phyloP scores from a whole-genome alignment of 2,113 vertebrate species.

The Otocyon megalotis region DNA sequence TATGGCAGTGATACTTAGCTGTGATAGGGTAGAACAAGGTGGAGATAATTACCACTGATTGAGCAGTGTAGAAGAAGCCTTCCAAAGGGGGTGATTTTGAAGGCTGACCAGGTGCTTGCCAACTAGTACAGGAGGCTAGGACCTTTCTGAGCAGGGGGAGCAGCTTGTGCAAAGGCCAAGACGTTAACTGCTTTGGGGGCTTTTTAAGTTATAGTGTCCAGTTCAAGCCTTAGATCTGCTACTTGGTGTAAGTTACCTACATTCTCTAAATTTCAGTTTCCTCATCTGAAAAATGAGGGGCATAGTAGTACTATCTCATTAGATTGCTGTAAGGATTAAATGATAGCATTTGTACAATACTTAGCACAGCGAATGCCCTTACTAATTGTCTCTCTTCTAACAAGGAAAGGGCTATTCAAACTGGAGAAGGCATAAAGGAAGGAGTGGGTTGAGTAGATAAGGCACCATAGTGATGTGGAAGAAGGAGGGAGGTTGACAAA shows the following conservation, averaged over 20 bases:
- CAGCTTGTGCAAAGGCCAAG: not conserved
- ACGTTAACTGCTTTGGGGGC: not conserved
- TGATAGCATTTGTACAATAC: not conserved
- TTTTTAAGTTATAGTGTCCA: not conserved
- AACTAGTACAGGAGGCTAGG: not conserved
- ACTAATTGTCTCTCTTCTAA: not conserved
- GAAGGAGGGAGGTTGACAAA: not conserved
- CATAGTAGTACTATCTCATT: not conserved
- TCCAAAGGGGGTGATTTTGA: not conserved
- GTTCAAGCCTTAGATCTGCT: conserved; percentile 7
- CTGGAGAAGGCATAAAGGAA: not conserved
- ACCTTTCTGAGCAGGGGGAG: not conserved
- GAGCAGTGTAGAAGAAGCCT: not conserved
- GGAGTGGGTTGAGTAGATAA: not conserved
- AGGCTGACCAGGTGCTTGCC: not conserved
- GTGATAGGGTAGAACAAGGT: not conserved
- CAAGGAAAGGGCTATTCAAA: not conserved
- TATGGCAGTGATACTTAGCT: not conserved
- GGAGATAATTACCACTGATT: not conserved
- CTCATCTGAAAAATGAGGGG: not conserved
- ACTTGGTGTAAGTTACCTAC: not conserved
- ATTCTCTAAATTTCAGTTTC: conserved; percentile 1
- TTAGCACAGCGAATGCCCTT: not conserved
- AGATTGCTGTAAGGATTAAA: not conserved
- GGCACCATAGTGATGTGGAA: not conserved